These are phyloP conservation scores for Hafferia zeledoni DNA, from an alignment of 2,797 vertebrate genomes.

Conservation along the genomic window DNA sequence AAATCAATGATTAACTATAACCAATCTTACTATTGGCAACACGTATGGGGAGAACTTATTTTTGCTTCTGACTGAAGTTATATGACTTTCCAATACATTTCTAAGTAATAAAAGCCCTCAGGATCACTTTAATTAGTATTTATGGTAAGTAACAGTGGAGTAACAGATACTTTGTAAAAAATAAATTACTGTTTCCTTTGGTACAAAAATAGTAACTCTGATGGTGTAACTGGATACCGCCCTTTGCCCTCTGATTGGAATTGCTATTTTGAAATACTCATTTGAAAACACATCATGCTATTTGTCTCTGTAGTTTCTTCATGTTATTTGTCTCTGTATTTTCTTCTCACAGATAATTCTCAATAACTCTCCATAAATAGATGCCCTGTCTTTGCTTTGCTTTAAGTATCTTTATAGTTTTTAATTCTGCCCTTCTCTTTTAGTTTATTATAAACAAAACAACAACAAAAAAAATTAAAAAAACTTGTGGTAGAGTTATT, in stretches of 20 bases:
- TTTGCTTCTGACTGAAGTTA: slow-evolving; percentile 3
- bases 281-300: background rate
- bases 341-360: background rate
- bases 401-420: background rate
- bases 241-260: background rate
- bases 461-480: background rate
- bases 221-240: background rate
- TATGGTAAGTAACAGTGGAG: background rate
- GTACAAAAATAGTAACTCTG: background rate
- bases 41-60: background rate
- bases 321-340: background rate
- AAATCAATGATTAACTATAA: background rate
- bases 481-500: background rate
- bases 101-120: slow-evolving; percentile 8
- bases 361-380: background rate
- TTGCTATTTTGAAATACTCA: background rate
- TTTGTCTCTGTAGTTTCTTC: background rate
- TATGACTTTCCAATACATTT: slow-evolving; percentile 4
- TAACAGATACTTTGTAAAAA: slow-evolving; percentile 6
- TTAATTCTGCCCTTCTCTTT: background rate
- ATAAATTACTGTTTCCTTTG: background rate
- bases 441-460: background rate
- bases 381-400: background rate
- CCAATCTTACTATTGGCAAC: background rate
- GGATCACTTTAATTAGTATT: background rate